Evolutionary conservation across 2,113 vertebrate species (phyloP), one percentile per base, ranked within the genome.

Genomic region (Chaenogobius annularis): DNA sequence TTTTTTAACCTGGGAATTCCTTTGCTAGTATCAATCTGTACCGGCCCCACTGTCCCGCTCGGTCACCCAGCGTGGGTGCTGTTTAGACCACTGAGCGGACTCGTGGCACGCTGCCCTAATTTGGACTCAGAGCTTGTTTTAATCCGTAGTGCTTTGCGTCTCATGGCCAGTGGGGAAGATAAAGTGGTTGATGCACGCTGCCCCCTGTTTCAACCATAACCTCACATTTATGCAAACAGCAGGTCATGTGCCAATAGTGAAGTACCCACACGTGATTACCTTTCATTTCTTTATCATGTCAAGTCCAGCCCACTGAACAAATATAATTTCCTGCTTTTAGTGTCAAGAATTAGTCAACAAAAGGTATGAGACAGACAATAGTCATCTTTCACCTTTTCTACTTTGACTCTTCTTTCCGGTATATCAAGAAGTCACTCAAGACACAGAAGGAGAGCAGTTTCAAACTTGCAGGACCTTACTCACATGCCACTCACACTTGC

Each of bases 371-470:
- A 64, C 10, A 23, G 47, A 26, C 13, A 10, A 80, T 64, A 85
- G 75, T 82, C 78, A 77, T 84, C 79, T 85, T 77, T 84, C 80
- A 83, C 79, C 74, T 80, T 58, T 22, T 64, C 73, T 80, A 73
- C 72, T 65, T 78, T 73, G 52, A 78, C 55, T 62, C 50, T 65
- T 72, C 54, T 66, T 64, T 65, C 69, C 72, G 3, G 83, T 88
- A 85, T 85, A 85, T 90, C 76, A 88, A 81, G 81, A 72, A 82
- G 79, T 68, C 74, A 84, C 84, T 70, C 77, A 74, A 88, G 80
- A 85, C 80, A 72, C 71, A 76, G 77, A 72, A 58, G 26, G 70
- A 72, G 35, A 54, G 46, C 47, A 54, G 68, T 66, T 80, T 47
- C n/a, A 52, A 59, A 68, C 66, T 70, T 64, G 64, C 69, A 68